Base-by-base conservation (phyloP, 2,797 vertebrate genomes). In the Chrysocyon brachyurus region DNA sequence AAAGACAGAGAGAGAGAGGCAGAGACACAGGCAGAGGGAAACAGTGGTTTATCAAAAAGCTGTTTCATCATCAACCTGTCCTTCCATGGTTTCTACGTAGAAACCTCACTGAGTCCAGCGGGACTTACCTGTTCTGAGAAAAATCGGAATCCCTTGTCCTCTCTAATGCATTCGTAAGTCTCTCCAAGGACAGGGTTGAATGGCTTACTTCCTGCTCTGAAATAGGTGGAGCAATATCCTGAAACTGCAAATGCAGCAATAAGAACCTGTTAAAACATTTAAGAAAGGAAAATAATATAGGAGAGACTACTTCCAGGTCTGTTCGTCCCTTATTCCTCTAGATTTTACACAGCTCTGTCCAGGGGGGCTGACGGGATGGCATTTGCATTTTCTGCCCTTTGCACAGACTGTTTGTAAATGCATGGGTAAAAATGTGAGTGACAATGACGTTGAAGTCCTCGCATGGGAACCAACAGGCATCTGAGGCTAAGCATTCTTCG, bases 121-220 rank as follows among this genome's bases (percentile, higher is more conserved):
- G 49, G 8, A 61, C 98, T 98, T 98, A 99, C 99, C 99, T 99
- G 99, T 98, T 99, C 99, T 46, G 99, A 99, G 98, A 99, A 99
- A 98, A 99, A 99, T 98, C 99, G 99, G 98, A 99, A 99, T 98
- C 99, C 99, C 98, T 99, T 99, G 98, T 99, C 99, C 98, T 99
- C 99, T 97, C 99, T 99, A 97, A 99, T 99, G 99, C 99, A 99
- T 99, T 99, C 99, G 0, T 99, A 99, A 5, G 99, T 99, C 98
- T 99, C 99, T 98, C 99, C 99, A 12, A 99, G 99, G 89, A 99
- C 98, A 57, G 99, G 99, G 98, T 99, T 99, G 98, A 99, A 99
- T 98, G 99, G 99, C 99, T 99, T 99, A 98, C 99, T 99, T 99
- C 99, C 99, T 98, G 99, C 99, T 99, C 99, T 99, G 96, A 99